These are phyloP conservation scores for Agrotis clavis DNA, from an alignment of 2,888 invertebrate genomes.

Conservation along the genomic window DNA sequence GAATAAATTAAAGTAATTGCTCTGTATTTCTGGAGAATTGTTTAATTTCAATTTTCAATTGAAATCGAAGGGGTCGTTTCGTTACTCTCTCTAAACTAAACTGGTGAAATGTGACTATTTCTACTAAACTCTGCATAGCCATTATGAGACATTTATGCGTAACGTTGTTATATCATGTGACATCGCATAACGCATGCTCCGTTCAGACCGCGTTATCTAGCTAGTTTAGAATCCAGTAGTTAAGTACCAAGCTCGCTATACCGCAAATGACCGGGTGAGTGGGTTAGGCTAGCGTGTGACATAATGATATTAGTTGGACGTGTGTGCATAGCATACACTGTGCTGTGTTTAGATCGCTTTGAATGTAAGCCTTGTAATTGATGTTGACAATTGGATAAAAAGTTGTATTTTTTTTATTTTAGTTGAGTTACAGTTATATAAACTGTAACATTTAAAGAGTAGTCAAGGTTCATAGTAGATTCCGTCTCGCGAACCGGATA, in stretches of 20 bases:
- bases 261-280: slow-evolving; percentile 42
- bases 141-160: neutral
- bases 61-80: no score
- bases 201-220: slow-evolving; percentile 15
- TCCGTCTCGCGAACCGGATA: no score
- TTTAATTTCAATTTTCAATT: no score
- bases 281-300: slow-evolving; percentile 36
- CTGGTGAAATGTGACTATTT: neutral
- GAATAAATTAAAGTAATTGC: no score
- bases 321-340: slow-evolving; percentile 39
- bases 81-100: neutral
- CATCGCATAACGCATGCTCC: slow-evolving; percentile 21
- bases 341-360: slow-evolving; percentile 39
- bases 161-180: neutral
- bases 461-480: no score
- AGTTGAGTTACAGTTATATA: no score
- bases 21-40: no score
- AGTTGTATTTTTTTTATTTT: neutral
- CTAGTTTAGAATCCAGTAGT: slow-evolving; percentile 14
- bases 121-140: neutral
- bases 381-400: neutral
- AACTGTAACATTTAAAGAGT: no score
- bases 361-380: slow-evolving; percentile 1
- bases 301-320: slow-evolving; percentile 48
- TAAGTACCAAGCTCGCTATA: slow-evolving; percentile 13